phyloP scores from a whole-genome alignment of 2,888 invertebrate species.

The Orthosia incerta region DNA sequence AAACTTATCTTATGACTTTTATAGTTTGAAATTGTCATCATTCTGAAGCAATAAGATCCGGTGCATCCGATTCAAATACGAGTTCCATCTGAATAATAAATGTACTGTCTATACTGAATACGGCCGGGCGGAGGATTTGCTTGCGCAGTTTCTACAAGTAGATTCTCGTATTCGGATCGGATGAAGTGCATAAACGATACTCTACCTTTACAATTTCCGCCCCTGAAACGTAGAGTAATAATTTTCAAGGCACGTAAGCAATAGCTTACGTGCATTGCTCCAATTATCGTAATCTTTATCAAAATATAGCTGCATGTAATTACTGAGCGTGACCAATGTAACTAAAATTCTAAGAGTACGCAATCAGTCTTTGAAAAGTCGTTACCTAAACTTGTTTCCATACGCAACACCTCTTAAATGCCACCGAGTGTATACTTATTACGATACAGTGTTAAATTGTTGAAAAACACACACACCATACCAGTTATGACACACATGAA shows the following conservation, averaged over 20 bases:
- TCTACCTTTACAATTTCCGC: background rate
- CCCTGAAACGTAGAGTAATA: background rate
- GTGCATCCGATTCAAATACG: no score
- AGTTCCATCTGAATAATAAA: no score
- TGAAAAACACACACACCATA: background rate
- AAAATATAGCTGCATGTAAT: conserved; percentile 37
- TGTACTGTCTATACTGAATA: no score
- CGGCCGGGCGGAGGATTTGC: no score
- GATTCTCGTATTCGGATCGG: no score
- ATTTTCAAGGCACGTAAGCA: conserved; percentile 4
- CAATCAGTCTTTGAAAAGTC: conserved; percentile 38
- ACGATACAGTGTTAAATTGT: conserved; percentile 15
- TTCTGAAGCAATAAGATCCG: background rate
- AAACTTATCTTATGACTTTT: no score
- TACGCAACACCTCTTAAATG: conserved; percentile 35
- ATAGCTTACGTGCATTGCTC: conserved; percentile 29
- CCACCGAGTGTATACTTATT: conserved; percentile 6
- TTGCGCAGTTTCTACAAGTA: no score
- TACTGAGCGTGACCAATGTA: conserved; percentile 41
- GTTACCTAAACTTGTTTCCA: conserved; percentile 40
- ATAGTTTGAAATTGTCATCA: background rate
- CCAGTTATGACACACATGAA: background rate
- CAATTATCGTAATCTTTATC: conserved; percentile 41
- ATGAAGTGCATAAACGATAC: background rate
- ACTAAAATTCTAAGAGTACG: conserved; percentile 26